Conservation (phyloP, 2,888 invertebrate genomes). For the Lycia hirtaria region DNA sequence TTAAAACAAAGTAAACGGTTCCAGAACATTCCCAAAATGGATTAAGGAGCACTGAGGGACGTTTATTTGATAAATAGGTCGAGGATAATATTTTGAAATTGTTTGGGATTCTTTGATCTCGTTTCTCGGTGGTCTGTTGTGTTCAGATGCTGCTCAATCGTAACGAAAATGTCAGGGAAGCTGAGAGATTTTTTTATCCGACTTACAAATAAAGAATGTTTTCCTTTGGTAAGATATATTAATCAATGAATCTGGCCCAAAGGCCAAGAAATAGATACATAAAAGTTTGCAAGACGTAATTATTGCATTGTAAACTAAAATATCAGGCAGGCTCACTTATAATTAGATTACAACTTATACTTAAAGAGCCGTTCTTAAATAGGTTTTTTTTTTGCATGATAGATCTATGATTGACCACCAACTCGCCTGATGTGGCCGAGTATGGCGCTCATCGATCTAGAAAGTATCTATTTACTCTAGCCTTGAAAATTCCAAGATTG, state of each 20-base stretch:
- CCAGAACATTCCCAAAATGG: conserved; percentile 58
- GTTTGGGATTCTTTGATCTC: conserved; percentile 38
- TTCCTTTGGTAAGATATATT: background rate
- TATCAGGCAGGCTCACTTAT: too few relatives aligned
- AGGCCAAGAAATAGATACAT: too few relatives aligned
- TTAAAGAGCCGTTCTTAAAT: too few relatives aligned
- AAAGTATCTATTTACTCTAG: too few relatives aligned
- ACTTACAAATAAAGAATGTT: conserved; percentile 2
- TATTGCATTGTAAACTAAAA: too few relatives aligned
- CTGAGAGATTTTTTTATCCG: conserved; percentile 24
- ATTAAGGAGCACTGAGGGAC: conserved; percentile 62
- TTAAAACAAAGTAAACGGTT: conserved; percentile 72
- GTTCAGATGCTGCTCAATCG: conserved; percentile 17
- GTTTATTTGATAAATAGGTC: conserved; percentile 59
- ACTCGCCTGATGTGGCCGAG: too few relatives aligned
- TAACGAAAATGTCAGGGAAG: conserved; percentile 16
- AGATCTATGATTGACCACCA: too few relatives aligned
- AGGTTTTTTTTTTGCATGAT: too few relatives aligned
- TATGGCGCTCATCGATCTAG: too few relatives aligned
- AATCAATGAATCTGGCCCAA: background rate
- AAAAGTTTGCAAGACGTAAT: too few relatives aligned
- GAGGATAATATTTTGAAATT: conserved; percentile 52
- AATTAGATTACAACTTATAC: too few relatives aligned
- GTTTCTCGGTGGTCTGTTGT: conserved; percentile 21
- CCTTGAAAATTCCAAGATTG: too few relatives aligned